Percentiles rank a stretch among this genome's conserved stretches.
These are phyloP conservation scores for Diacarnus erythraeanus DNA, from an alignment of 37 sponge, comb jelly and placozoan species.

Conservation along the genomic window DNA sequence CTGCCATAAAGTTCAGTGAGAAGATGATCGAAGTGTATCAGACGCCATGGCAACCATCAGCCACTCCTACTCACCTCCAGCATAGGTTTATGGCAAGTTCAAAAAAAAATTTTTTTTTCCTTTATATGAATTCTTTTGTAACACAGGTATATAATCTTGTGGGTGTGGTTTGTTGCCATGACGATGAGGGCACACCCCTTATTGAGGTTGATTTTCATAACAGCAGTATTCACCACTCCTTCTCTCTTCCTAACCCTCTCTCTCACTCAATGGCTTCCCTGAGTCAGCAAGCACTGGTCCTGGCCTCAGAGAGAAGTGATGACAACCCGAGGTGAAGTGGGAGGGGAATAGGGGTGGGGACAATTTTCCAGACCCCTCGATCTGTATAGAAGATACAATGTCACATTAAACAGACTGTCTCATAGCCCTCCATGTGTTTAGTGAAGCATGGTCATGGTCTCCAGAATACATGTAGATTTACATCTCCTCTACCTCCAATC, in stretches of 20 bases:
- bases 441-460: no score
- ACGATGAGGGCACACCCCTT: constrained; percentile 36
- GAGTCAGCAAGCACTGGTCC: constrained; percentile 42
- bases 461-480: no score
- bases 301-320: constrained; percentile 51
- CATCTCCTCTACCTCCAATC: no score
- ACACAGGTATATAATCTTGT: constrained; percentile 73
- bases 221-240: constrained; percentile 59
- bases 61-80: constrained; percentile 44
- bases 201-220: constrained; percentile 85
- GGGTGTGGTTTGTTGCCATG: constrained; percentile 76
- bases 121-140: background rate
- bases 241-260: constrained; percentile 58
- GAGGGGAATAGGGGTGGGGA: background rate
- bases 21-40: constrained; percentile 40
- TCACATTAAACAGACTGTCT: no score
- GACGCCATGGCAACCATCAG: constrained; percentile 42
- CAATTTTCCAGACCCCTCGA: background rate
- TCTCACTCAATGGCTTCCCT: constrained; percentile 71
- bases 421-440: no score
- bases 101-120: background rate
- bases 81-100: constrained; percentile 51
- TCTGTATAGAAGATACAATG: no score
- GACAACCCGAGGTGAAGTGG: constrained; percentile 47
- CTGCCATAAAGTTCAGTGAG: constrained; percentile 32